Percentiles rank a stretch among this genome's conserved stretches.
Evolutionary conservation across 2,797 vertebrate species (phyloP).

Genomic region (Morelia viridis): DNA sequence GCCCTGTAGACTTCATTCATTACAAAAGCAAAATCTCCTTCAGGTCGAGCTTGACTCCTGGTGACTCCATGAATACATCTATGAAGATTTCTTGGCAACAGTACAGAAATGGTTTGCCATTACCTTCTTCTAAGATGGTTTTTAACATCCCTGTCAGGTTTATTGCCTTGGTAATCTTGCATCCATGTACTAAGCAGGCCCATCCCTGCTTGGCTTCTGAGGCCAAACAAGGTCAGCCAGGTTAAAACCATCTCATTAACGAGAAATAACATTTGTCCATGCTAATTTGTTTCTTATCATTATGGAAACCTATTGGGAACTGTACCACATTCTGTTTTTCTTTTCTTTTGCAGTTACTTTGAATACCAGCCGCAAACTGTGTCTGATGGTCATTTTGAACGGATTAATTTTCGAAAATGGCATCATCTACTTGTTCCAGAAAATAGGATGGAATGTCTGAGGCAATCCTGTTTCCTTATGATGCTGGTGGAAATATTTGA

Average conservation of each 20-base stretch:
- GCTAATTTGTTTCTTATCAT: neutral
- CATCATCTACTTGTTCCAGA: slow-evolving; percentile 73
- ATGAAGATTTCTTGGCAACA: too few relatives aligned
- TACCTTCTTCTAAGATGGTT: neutral
- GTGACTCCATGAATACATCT: too few relatives aligned
- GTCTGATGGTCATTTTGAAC: slow-evolving; percentile 78
- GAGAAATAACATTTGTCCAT: neutral
- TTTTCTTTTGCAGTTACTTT: slow-evolving; percentile 82
- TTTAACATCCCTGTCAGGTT: neutral
- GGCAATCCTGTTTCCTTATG: slow-evolving; percentile 24
- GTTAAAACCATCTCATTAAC: neutral
- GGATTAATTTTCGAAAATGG: slow-evolving; percentile 85
- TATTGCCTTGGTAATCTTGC: neutral
- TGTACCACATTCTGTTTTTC: neutral
- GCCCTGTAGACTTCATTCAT: neutral
- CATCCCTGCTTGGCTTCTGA: neutral
- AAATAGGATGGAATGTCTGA: slow-evolving; percentile 74
- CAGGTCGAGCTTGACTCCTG: neutral
- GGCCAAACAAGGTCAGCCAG: neutral
- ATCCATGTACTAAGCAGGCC: neutral
- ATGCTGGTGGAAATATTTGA: neutral
- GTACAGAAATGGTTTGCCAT: too few relatives aligned
- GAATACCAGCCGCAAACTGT: slow-evolving; percentile 82
- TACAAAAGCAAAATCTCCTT: neutral
- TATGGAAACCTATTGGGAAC: neutral